Evolutionary conservation across 2,797 vertebrate genomes (phyloP), one percentile per base, ranked within the genome.

Genomic region (Ptychadena robeensis): DNA sequence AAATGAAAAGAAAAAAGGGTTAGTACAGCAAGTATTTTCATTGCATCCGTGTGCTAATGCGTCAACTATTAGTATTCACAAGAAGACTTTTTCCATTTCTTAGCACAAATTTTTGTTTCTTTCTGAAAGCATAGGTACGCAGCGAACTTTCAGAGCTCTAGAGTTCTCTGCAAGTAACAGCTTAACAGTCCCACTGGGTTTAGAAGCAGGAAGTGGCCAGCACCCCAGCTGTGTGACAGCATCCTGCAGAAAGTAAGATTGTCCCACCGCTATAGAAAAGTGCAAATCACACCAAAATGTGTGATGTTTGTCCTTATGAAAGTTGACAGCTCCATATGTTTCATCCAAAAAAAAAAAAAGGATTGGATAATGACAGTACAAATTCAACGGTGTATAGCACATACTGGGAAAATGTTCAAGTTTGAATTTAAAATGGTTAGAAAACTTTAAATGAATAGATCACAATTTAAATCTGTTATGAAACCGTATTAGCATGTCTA

Each of bases 241-340:
- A 64, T 80, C 79, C 68, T 48, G 79, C 68, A 30, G 59, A 40
- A 68, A 9, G 12, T 8, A 64, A 25, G 57, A 48, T 61, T 32
- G 25, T 72, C 68, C 18, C 68, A 64, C 8, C 35, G 48, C 37
- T 18, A 65, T 57, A 34, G 11, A 57, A 80, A 27, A 63, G 53
- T 22, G 37, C 35, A 72, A 72, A 80, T 71, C 53, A 4, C 68
- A 71, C 68, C 28, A 64, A 44, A 73, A 80, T 18, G 59, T 80
- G 79, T 70, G 35, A 79, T 35, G 8, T 70, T 28, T 79, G 12
- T 57, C 64, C 34, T 38, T n/a, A 31, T 40, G 67, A 61, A 71
- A 80, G 34, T 37, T 80, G 53, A 40, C 78, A 80, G 67, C 31
- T 44, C 34, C 38, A 27, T 38, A 37, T n/a, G 34, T 28, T 32